Percentiles rank a stretch among this genome's conserved stretches.
Evolutionary conservation across 2,113 vertebrate species (phyloP).

Genomic region (Lasiurus borealis): DNA sequence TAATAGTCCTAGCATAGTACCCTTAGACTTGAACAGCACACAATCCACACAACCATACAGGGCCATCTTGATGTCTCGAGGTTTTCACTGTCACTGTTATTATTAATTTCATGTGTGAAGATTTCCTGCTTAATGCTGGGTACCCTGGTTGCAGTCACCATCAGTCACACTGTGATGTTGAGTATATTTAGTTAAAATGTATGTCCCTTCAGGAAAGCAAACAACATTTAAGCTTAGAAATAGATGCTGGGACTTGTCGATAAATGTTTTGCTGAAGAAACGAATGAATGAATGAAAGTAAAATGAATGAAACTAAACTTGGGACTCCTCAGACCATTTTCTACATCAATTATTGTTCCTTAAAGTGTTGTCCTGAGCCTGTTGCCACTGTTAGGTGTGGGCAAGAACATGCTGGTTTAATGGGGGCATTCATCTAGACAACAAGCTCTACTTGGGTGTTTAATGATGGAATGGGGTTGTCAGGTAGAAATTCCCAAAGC

Average conservation of each 20-base stretch:
- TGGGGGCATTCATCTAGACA: slow-evolving; percentile 54
- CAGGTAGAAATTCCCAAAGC: slow-evolving; percentile 43
- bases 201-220: slow-evolving; percentile 5
- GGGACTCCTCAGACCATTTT: neutral
- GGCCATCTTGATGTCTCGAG: neutral
- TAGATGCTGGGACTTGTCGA: neutral
- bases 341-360: neutral
- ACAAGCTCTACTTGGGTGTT: slow-evolving; percentile 12
- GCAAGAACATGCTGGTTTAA: neutral
- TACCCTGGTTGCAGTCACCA: neutral
- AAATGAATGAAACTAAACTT: slow-evolving; percentile 7
- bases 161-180: neutral
- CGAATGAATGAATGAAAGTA: neutral
- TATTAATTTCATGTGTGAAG: neutral
- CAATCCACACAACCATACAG: accelerated
- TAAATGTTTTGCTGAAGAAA: slow-evolving; percentile 10
- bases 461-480: slow-evolving; percentile 46
- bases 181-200: neutral
- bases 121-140: neutral
- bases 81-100: neutral
- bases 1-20: neutral
- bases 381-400: neutral
- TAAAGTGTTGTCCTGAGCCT: neutral
- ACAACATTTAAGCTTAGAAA: neutral
- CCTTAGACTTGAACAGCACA: neutral